These are phyloP conservation scores for Bettongia penicillata DNA, from an alignment of 2,113 vertebrate species.

Conservation along the genomic window DNA sequence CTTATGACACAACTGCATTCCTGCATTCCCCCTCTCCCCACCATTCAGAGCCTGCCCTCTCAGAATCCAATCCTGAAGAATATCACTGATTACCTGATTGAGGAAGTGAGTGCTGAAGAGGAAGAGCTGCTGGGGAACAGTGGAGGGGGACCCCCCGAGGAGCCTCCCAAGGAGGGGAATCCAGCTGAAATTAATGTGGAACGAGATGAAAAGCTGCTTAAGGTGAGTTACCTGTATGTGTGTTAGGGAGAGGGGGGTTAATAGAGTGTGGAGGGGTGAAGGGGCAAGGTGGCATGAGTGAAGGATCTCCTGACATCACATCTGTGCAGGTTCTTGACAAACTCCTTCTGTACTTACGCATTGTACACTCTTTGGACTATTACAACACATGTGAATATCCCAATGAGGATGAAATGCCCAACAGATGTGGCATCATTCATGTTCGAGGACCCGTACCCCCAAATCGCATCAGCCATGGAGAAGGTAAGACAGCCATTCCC, in stretches of 20 bases:
- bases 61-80: constrained; percentile 96
- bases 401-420: constrained; percentile 97
- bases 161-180: constrained; percentile 90
- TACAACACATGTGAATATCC: constrained; percentile 95
- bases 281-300: not conserved
- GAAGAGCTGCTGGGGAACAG: constrained; percentile 93
- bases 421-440: constrained; percentile 95
- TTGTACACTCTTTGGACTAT: constrained; percentile 95
- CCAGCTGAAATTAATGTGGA: constrained; percentile 92
- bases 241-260: no score
- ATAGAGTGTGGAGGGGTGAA: not conserved
- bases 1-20: not conserved
- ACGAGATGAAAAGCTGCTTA: constrained; percentile 93
- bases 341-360: constrained; percentile 91
- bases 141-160: constrained; percentile 85
- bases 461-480: constrained; percentile 92
- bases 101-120: constrained; percentile 95
- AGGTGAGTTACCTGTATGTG: constrained; percentile 80
- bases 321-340: constrained; percentile 90
- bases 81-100: constrained; percentile 96
- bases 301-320: not conserved
- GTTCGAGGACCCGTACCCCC: constrained; percentile 94
- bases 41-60: constrained; percentile 82
- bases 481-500: constrained; percentile 82
- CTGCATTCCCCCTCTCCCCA: not conserved